Evolutionary conservation across 2,888 invertebrate species (phyloP).

Genomic region (Mallateleia sp.): DNA sequence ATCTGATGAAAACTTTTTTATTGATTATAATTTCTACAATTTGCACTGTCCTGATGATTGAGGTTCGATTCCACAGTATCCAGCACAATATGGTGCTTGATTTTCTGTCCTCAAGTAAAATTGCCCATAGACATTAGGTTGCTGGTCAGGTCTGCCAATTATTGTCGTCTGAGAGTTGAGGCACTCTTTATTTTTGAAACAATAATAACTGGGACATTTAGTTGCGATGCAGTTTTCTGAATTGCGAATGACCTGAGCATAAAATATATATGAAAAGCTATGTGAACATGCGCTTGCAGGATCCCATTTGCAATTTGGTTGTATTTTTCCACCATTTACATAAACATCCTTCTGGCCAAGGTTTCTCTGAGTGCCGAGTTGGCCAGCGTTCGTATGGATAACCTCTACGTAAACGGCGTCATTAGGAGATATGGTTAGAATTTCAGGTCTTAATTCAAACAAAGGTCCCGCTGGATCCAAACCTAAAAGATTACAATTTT

Average conservation of each 20-base stretch:
- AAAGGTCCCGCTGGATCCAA: constrained; percentile 87
- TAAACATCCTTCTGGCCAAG: constrained; percentile 86
- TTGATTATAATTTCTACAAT: no score
- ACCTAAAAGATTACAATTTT: constrained; percentile 80
- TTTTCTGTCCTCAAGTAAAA: constrained; percentile 29
- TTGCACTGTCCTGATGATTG: background rate
- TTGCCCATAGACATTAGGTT: background rate
- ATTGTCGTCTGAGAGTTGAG: background rate
- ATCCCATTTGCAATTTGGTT: constrained; percentile 80
- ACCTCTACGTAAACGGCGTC: constrained; percentile 21
- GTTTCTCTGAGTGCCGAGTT: constrained; percentile 81
- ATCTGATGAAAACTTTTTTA: no score
- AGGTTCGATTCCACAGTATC: constrained; percentile 14
- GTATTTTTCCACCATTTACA: constrained; percentile 85
- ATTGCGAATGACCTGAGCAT: constrained; percentile 17
- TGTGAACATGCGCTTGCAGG: constrained; percentile 51
- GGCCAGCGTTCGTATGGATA: constrained; percentile 85
- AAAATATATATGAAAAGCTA: constrained; percentile 43
- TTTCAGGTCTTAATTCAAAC: constrained; percentile 73
- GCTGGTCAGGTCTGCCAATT: constrained; percentile 2
- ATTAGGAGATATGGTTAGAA: constrained; percentile 2
- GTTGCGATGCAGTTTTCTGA: background rate
- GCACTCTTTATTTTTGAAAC: constrained; percentile 31
- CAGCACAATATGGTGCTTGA: constrained; percentile 17
- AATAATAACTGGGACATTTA: constrained; percentile 50